A percentile compares a stretch with the other conserved stretches of the same genome.
These are phyloP conservation scores for Penaeus chinensis DNA, from an alignment of 1,140 invertebrate species.

Conservation along the genomic window DNA sequence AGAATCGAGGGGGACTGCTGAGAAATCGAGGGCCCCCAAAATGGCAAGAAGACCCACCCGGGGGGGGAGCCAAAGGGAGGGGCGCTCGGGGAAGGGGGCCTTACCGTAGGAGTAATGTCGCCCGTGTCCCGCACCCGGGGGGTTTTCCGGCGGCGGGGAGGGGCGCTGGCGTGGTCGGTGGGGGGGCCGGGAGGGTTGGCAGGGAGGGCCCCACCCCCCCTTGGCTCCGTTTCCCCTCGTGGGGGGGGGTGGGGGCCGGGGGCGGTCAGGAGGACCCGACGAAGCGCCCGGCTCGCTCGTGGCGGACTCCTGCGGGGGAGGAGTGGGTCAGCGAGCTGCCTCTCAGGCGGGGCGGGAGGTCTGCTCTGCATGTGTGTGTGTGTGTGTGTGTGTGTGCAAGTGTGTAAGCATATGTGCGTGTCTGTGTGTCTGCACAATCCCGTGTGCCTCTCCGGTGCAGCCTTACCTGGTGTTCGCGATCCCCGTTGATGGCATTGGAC, in stretches of 20 bases:
- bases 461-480: conserved; percentile 26
- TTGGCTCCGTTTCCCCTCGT: not conserved
- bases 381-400: not conserved
- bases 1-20: too few species aligned
- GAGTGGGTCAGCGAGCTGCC: not conserved
- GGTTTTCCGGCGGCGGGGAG: not conserved
- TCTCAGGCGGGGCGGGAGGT: not conserved
- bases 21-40: too few species aligned
- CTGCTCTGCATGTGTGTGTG: not conserved
- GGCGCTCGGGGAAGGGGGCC: too few species aligned
- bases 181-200: not conserved
- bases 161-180: not conserved
- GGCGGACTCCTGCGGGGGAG: not conserved
- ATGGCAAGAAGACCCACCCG: too few species aligned
- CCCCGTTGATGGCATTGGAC: not conserved
- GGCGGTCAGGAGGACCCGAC: not conserved
- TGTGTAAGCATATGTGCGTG: not conserved
- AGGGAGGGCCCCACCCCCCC: not conserved
- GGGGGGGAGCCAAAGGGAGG: too few species aligned
- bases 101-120: too few species aligned
- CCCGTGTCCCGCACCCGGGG: too few species aligned
- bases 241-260: too few species aligned
- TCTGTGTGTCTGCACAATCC: not conserved
- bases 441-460: too few species aligned
- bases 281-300: conserved; percentile 7